Percentiles rank a stretch among this genome's conserved stretches.
These are phyloP conservation scores for Agriopis aurantiaria DNA, from an alignment of 2,888 invertebrate species.

Conservation along the genomic window DNA sequence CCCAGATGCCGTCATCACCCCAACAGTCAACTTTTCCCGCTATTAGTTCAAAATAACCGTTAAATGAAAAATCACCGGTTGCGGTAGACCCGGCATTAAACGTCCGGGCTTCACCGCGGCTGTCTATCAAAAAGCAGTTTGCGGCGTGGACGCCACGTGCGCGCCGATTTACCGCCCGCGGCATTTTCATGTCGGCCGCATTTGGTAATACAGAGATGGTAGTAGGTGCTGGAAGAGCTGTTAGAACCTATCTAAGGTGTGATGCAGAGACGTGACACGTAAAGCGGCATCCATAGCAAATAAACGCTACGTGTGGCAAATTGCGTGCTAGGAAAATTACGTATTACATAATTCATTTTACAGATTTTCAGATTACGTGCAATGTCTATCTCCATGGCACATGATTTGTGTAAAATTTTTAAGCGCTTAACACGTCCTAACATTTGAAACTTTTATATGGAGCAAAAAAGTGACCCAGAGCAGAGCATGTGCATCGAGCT, in stretches of 20 bases:
- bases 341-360: too few species aligned
- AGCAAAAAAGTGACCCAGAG: too few species aligned
- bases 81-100: conserved; percentile 68
- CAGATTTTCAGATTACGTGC: too few species aligned
- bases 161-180: conserved; percentile 75
- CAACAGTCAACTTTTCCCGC: conserved; percentile 13
- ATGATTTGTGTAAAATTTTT: too few species aligned
- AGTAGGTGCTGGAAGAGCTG: conserved; percentile 43
- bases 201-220: conserved; percentile 50
- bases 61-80: conserved; percentile 73
- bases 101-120: conserved; percentile 64
- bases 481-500: too few species aligned
- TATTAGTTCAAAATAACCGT: conserved; percentile 36
- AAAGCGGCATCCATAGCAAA: background rate
- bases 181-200: conserved; percentile 74
- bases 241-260: background rate
- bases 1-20: background rate
- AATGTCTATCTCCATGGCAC: too few species aligned
- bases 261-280: background rate
- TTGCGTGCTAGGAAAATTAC: too few species aligned
- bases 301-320: too few species aligned
- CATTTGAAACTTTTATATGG: too few species aligned
- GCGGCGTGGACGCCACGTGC: conserved; percentile 72
- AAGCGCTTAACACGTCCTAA: too few species aligned
- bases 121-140: conserved; percentile 82